These are phyloP conservation scores for Sciurus carolinensis DNA, from an alignment of 2,797 vertebrate genomes.

Conservation along the genomic window DNA sequence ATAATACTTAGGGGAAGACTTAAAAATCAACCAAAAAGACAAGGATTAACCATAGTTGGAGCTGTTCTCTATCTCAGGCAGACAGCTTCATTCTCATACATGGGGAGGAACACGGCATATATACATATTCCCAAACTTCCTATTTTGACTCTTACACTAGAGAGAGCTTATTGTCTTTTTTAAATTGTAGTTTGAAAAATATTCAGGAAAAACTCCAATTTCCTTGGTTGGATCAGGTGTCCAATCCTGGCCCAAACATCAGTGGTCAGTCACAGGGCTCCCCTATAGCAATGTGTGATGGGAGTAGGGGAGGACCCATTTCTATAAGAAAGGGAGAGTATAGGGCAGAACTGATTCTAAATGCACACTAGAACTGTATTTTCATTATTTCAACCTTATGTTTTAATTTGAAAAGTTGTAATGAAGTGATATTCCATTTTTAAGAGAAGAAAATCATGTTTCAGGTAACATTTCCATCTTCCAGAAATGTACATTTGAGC, in stretches of 20 bases:
- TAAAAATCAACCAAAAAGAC: neutral
- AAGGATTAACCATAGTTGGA: neutral
- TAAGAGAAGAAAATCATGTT: slow-evolving; percentile 12
- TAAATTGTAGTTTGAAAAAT: slow-evolving; percentile 37
- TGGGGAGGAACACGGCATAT: neutral
- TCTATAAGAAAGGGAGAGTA: neutral
- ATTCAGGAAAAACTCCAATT: neutral
- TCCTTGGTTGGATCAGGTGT: neutral
- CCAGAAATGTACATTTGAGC: neutral
- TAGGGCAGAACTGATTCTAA: neutral
- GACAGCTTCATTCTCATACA: neutral
- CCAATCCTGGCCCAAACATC: neutral
- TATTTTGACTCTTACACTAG: neutral
- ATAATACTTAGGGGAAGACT: neutral
- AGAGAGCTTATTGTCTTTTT: neutral
- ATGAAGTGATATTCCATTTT: slow-evolving; percentile 5
- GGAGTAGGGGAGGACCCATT: neutral
- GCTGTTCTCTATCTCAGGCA: neutral
- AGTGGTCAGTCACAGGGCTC: neutral
- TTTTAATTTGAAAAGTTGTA: slow-evolving; percentile 48
- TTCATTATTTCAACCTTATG: neutral
- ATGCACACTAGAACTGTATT: neutral
- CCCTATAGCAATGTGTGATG: neutral
- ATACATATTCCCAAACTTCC: neutral
- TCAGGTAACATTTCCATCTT: neutral